phyloP scores from a whole-genome alignment of 2,113 vertebrate genomes.

The Pseudorasbora parva region DNA sequence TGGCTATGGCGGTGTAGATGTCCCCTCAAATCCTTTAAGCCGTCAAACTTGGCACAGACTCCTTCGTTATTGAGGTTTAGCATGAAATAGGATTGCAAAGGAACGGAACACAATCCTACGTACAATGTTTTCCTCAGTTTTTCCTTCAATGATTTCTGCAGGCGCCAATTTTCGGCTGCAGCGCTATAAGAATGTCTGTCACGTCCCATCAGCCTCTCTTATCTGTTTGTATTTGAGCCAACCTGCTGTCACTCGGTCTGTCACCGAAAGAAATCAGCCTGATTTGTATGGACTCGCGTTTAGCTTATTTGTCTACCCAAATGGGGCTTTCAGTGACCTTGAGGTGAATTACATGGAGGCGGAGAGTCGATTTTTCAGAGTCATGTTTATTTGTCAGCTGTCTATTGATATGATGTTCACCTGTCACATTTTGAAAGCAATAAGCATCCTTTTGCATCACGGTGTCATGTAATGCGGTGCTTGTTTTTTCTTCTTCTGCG shows the following conservation, averaged over 20 bases:
- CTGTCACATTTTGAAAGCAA: constrained; percentile 5
- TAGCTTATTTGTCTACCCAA: constrained; percentile 14
- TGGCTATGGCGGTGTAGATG: constrained; percentile 5
- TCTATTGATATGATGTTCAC: constrained; percentile 16
- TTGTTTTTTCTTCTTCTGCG: neutral
- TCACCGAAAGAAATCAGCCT: constrained; percentile 11
- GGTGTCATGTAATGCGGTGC: neutral
- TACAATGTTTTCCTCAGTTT: neutral
- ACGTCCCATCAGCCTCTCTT: constrained; percentile 37
- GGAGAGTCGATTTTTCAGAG: neutral
- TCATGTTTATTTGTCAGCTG: constrained; percentile 25
- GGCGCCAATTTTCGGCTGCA: neutral
- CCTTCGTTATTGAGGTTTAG: constrained; percentile 18
- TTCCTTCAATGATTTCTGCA: neutral
- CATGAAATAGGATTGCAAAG: constrained; percentile 39
- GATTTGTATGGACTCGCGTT: constrained; percentile 12
- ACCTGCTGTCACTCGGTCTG: constrained; percentile 33
- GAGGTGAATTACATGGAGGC: neutral
- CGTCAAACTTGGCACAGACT: constrained; percentile 30
- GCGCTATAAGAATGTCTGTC: constrained; percentile 29
- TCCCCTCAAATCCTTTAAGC: constrained; percentile 39
- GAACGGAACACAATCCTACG: constrained; percentile 13
- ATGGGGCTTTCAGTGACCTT: constrained; percentile 16
- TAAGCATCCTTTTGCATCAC: neutral
- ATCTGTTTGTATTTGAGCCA: constrained; percentile 37